phyloP scores from a whole-genome alignment of 2,797 vertebrate genomes.

The Hydrophis major region DNA sequence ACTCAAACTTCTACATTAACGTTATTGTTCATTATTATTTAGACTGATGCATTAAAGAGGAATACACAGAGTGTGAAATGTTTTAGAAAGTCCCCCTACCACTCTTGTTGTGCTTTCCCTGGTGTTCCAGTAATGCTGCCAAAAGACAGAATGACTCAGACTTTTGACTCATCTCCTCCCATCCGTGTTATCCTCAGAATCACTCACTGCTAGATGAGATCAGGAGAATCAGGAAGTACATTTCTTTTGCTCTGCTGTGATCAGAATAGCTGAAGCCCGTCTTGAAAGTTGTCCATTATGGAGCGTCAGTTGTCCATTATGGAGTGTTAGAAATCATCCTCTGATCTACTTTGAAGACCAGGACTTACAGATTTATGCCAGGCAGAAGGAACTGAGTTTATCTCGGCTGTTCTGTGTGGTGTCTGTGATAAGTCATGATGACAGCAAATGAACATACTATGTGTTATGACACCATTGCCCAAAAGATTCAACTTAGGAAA shows the following conservation, averaged over 20 bases:
- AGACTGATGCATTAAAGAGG: not conserved
- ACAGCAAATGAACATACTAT: not conserved
- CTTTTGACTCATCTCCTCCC: conserved; percentile 28
- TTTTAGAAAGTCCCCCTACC: conserved; percentile 36
- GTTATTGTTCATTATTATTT: not conserved
- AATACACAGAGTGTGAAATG: not conserved
- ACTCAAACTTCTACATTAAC: not conserved
- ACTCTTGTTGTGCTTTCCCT: conserved; percentile 61
- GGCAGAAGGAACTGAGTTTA: conserved; percentile 19
- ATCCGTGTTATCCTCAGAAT: conserved; percentile 43
- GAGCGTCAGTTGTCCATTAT: conserved; percentile 5
- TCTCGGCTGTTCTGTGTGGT: not conserved
- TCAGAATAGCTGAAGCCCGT: conserved; percentile 15
- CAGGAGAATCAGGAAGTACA: conserved; percentile 45
- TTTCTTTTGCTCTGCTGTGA: conserved; percentile 46
- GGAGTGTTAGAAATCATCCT: not conserved
- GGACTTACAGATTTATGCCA: not conserved
- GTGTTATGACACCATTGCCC: not conserved
- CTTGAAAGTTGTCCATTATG: conserved; percentile 21
- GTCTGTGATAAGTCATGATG: not conserved
- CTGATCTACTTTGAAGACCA: not conserved
- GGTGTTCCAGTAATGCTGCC: conserved; percentile 42
- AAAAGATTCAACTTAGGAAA: not conserved
- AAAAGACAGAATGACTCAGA: conserved; percentile 38
- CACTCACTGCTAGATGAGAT: conserved; percentile 50